Conservation (phyloP, 2,113 vertebrate species). For the Anas platyrhynchos region DNA sequence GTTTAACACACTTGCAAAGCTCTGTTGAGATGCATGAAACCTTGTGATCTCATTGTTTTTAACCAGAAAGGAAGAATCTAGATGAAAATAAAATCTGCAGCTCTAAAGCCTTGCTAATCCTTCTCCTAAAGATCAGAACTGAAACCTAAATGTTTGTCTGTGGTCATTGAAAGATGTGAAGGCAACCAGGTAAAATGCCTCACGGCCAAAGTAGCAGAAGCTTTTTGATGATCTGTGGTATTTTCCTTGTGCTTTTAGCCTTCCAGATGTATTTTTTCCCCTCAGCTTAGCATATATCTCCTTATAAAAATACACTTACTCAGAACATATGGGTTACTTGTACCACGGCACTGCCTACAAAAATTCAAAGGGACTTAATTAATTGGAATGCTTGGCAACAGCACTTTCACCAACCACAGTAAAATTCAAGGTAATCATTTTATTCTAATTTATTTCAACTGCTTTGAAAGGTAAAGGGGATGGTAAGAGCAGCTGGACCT, state of each 20-base stretch:
- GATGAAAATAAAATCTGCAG: background rate
- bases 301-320: constrained; percentile 48
- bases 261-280: background rate
- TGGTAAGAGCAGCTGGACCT: constrained; percentile 25
- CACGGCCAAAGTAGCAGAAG: background rate
- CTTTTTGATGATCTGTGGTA: background rate
- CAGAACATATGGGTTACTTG: constrained; percentile 23
- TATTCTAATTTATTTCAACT: constrained; percentile 49
- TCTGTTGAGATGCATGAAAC: background rate
- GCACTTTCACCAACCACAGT: constrained; percentile 6
- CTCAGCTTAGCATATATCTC: background rate
- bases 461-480: constrained; percentile 50
- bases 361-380: constrained; percentile 62
- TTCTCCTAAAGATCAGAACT: background rate
- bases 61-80: background rate
- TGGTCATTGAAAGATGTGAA: background rate
- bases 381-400: constrained; percentile 49
- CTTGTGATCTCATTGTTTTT: background rate
- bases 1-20: background rate
- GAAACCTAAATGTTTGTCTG: background rate
- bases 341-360: constrained; percentile 44
- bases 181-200: background rate
- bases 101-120: background rate
- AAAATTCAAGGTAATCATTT: constrained; percentile 59
- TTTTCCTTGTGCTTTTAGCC: background rate